Evolutionary conservation across 2,113 vertebrate species (phyloP).

Genomic region (Clarias macrocephalus): DNA sequence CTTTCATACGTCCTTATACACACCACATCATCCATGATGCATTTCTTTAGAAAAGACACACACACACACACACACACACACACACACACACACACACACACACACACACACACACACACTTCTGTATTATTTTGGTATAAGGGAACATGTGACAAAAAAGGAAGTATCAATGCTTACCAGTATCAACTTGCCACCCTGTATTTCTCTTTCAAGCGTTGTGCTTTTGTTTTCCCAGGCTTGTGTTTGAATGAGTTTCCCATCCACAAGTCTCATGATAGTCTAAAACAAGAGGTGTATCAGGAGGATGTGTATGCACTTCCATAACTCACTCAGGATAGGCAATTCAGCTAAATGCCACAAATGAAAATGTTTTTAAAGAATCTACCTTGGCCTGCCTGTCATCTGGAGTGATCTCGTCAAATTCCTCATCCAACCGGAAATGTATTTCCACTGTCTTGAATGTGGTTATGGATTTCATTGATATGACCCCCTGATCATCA

Average conservation of each 20-base stretch:
- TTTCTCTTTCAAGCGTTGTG: constrained; percentile 78
- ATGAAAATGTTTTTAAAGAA: not conserved
- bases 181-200: constrained; percentile 76
- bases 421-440: constrained; percentile 80
- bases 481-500: constrained; percentile 73
- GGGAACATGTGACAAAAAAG: not conserved
- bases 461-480: constrained; percentile 75
- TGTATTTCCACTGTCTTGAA: constrained; percentile 78
- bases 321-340: too few relatives aligned
- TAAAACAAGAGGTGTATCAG: constrained; percentile 1
- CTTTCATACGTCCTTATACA: constrained; percentile 81
- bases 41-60: constrained; percentile 74
- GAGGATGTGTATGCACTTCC: too few relatives aligned
- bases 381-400: constrained; percentile 79
- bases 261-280: constrained; percentile 60
- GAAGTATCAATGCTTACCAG: constrained; percentile 65
- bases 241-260: constrained; percentile 71
- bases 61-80: not conserved
- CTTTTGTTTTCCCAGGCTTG: constrained; percentile 85
- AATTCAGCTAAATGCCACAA: too few relatives aligned
- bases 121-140: not conserved
- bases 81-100: not conserved
- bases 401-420: constrained; percentile 83
- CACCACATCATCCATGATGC: constrained; percentile 77
- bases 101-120: not conserved